Evolutionary conservation across 2,888 invertebrate species (phyloP), one percentile per base, ranked within the genome.

Genomic region (Hyalella azteca): DNA sequence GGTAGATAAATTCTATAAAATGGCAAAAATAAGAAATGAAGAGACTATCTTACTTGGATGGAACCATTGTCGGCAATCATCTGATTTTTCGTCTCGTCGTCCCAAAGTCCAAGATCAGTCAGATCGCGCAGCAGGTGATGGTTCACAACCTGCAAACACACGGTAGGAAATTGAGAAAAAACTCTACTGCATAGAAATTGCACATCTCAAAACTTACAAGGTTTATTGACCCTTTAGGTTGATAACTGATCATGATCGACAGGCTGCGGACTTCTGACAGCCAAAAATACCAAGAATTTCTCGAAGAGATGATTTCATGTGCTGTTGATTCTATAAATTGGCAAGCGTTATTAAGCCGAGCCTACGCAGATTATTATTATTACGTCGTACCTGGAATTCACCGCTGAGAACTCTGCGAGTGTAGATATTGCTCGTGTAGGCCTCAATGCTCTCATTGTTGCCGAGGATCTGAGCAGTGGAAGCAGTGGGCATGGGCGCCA

Each of bases 401-500:
- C 98, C 98, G 3, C 97, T 97, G 5, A 98, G 89, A 0, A 99
- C 98, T 40, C 81, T 40, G 48, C 98, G 90, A 29, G 94, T 93
- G 88, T 98, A 99, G 86, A 99, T 95, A 87, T 99, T 99, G 48
- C 95, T 97, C 0, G 98, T 98, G 88, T 98, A 99, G 0, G 99
- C 96, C 88, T 99, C 99, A 87, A 98, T 94, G 0, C 97, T 95
- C 88, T 99, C 98, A 88, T 98, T 99, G 88, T 99, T 99, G 26
- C 99, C 99, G 66, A 99, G 91, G 87, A 99, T 99, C 89, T 99
- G 98, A 2, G 99, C 98, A 0, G 98, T 99, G 0, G 98, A 97
- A 11, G 98, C 98, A 5, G 98, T 99, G 0, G 98, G 98, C 98
- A 99, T 99, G 0, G 98, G 98, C 0, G 98, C 98, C 84, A 98